Evolutionary conservation across 2,888 invertebrate genomes (phyloP).

Genomic region (Criorhina ranunculi): DNA sequence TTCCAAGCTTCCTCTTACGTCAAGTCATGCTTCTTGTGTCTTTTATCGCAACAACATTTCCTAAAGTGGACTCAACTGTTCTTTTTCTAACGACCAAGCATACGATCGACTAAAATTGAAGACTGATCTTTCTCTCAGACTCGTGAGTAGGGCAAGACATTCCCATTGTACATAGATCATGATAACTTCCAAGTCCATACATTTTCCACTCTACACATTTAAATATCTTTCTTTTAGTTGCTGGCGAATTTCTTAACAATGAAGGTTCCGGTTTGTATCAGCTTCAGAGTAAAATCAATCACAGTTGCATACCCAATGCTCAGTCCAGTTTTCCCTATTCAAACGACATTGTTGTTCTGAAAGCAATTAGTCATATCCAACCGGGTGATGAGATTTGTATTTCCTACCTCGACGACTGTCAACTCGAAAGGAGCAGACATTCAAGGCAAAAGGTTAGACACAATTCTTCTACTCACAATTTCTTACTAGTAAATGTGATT

Average conservation of each 20-base stretch:
- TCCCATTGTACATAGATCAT: no score
- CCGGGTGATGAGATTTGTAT: constrained; percentile 95
- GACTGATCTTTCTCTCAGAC: no score
- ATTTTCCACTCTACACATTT: background rate
- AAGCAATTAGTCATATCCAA: constrained; percentile 89
- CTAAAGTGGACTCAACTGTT: no score
- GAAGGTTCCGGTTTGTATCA: constrained; percentile 96
- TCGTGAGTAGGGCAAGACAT: no score
- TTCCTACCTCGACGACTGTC: constrained; percentile 95
- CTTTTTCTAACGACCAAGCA: no score
- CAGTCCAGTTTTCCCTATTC: constrained; percentile 93
- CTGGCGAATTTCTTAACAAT: constrained; percentile 91
- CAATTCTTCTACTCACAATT: background rate
- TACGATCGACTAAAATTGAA: no score
- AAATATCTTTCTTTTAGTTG: constrained; percentile 78
- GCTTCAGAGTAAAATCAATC: constrained; percentile 95
- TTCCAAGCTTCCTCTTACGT: no score
- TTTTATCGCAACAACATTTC: no score
- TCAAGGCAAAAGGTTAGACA: constrained; percentile 90
- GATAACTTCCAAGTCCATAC: no score
- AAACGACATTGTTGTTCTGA: constrained; percentile 90
- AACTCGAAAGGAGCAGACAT: constrained; percentile 91
- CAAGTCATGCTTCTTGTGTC: no score
- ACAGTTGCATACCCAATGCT: constrained; percentile 96
- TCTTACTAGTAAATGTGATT: constrained; percentile 66